Evolutionary conservation across 1,140 invertebrate genomes (phyloP).

Genomic region (Cherax quadricarinatus): DNA sequence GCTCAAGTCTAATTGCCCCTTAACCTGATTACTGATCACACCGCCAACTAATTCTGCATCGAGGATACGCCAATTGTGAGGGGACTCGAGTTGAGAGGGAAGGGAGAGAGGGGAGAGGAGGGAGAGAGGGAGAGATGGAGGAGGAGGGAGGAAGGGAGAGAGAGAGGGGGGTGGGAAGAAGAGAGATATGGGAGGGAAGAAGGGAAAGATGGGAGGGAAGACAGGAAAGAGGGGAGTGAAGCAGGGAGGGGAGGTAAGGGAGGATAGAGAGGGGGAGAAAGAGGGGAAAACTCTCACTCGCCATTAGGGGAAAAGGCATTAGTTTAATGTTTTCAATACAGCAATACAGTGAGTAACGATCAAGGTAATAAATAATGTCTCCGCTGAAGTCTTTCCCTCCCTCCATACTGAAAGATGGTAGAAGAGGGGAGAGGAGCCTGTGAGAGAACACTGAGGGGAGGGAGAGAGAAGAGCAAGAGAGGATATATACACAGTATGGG

Average conservation of each 20-base stretch:
- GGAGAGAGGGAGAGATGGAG: constrained; percentile 5
- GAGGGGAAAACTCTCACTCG: constrained; percentile 14
- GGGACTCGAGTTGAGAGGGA: neutral
- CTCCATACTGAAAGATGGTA: neutral
- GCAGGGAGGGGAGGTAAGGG: neutral
- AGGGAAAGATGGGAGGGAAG: neutral
- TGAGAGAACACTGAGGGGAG: neutral
- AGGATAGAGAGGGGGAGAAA: neutral
- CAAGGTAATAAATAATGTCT: constrained; percentile 35
- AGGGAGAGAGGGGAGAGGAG: neutral
- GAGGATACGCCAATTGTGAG: constrained; percentile 28
- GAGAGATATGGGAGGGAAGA: neutral
- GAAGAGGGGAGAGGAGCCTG: neutral
- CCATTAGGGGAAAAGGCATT: constrained; percentile 49
- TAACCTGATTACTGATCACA: constrained; percentile 46
- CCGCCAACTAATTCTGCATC: constrained; percentile 1
- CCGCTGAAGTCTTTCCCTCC: neutral
- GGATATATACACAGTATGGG: constrained; percentile 10
- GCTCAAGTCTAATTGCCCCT: constrained; percentile 6
- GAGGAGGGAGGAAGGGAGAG: neutral
- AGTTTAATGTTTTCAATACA: constrained; percentile 63
- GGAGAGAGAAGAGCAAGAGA: neutral
- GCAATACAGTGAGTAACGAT: constrained; percentile 43
- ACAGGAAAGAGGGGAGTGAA: constrained; percentile 4
- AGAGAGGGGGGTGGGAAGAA: neutral